Evolutionary conservation across 2,113 vertebrate species (phyloP), one percentile per base, ranked within the genome.

Genomic region (Podarcis muralis): DNA sequence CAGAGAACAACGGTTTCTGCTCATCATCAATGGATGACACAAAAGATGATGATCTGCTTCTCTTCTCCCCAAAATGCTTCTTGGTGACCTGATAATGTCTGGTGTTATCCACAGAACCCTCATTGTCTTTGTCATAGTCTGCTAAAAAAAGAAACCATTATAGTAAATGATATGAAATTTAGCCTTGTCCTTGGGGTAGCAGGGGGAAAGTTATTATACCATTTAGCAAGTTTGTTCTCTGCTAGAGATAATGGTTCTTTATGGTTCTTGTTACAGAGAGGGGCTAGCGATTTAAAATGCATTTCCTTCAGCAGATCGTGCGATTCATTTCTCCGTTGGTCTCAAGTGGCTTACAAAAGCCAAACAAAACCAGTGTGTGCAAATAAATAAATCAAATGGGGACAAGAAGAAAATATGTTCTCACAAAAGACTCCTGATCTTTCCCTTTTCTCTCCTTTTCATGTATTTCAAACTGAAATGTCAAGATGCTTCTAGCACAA

Each of bases 1-100:
- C 97, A 22, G 98, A 96, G 88, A 98, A 98, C 89, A 98, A 91
- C 1, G 98, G 98, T 90, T 98, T 98, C 91, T 98, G 97, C 89
- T 98, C 98, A 93, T 98, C 98, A 84, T 98, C 96, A 93, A 95
- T 92, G 69, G 97, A 98, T 68, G 96, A 97, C 84, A 97, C 96
- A 80, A 96, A 96, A 69, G 97, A 98, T 30, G 97, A 97, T 0
- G 97, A 97, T 15, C 93, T 94, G 82, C 97, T 97, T 91, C 96
- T 98, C 87, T 97, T 98, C 71, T 97, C 97, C 89, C 98, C 98
- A 3, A 96, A 97, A 88, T 96, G 97, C 95, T 97, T 98, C 94
- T 97, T 98, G 79, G 96, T 96, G 94, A 96, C 97, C 83, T 95
- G 95, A 83, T 97, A 97, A 93, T 97, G 97, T 78, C 90, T 94